These are phyloP conservation scores for Trachelus stipa DNA, from an alignment of 2,888 invertebrate genomes.

Conservation along the genomic window DNA sequence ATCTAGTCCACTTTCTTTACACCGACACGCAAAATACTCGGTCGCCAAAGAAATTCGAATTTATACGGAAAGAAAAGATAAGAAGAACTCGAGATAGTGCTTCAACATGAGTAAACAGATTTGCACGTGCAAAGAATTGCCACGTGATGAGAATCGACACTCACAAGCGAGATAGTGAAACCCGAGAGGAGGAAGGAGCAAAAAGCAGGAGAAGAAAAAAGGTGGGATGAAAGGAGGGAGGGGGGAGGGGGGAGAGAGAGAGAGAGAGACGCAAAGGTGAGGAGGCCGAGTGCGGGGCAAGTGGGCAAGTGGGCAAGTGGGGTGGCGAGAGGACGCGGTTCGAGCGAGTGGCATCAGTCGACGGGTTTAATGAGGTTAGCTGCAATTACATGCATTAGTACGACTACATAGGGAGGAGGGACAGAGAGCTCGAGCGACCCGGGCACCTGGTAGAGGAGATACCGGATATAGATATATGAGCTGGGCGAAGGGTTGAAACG, in stretches of 20 bases:
- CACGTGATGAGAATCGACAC: background rate
- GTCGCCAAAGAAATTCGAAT: too few species aligned
- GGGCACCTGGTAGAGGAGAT: conserved; percentile 38
- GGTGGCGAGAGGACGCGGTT: conserved; percentile 44
- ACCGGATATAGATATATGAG: conserved; percentile 12
- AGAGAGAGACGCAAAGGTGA: conserved; percentile 16
- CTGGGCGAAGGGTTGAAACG: conserved; percentile 12
- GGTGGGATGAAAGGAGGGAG: conserved; percentile 16
- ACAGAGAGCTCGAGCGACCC: conserved; percentile 43
- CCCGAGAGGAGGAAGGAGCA: conserved; percentile 16
- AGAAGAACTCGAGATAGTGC: too few species aligned
- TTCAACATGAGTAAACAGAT: background rate
- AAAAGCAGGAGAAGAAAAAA: conserved; percentile 22
- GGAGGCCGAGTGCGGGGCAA: conserved; percentile 11
- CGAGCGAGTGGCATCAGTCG: conserved; percentile 61
- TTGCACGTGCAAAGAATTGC: background rate
- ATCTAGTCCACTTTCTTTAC: too few species aligned
- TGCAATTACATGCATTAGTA: conserved; percentile 65
- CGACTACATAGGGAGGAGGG: conserved; percentile 48
- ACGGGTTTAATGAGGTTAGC: conserved; percentile 63
- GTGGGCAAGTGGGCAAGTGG: conserved; percentile 16
- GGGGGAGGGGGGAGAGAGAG: conserved; percentile 9
- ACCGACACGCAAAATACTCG: too few species aligned
- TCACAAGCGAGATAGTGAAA: conserved; percentile 12
- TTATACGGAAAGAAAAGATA: too few species aligned